Base-by-base conservation (phyloP, 2,113 vertebrate species). In the Terrapene triunguis region DNA sequence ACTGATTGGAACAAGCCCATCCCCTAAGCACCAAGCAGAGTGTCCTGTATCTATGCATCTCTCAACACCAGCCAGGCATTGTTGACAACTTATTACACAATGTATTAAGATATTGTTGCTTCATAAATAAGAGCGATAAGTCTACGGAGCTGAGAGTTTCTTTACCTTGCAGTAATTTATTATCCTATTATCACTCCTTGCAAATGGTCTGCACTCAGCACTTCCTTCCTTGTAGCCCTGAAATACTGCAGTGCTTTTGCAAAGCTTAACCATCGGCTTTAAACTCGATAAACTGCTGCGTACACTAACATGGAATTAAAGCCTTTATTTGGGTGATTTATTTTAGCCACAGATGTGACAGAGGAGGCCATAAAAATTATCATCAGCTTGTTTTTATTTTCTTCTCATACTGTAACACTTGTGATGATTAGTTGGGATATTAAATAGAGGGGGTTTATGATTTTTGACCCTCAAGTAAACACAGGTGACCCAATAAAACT, bases 101-200 rank as follows among this genome's bases (percentile, higher is more conserved):
- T 25, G 16, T 72, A 88, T 81, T 88, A 90, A 88, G 91, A 55
- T 85, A 76, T 80, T 95, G 90, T 87, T 95, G 53, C 85, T 93
- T 81, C 59, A 87, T 91, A 92, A 96, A 93, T 88, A 93, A 92
- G 50, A 92, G 84, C 74, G 86, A 11, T 84, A 94, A 38, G 79
- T 96, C 85, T 91, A 13, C 48, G 55, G 57, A 1, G 1, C 12
- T 79, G 84, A 92, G 89, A 93, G 72, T 88, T 96, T 84, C 88
- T 97, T 97, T 85, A 91, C 86, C 90, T 92, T 90, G 69, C 78
- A 89, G 88, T 96, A 98, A 98, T 98, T 98, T 98, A 98, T 98
- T 98, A 97, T 96, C 93, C 95, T 98, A 96, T 98, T 98, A 98
- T 96, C 93, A 93, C 95, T 98, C 97, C 97, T 97, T 97, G 96